Percentiles rank a stretch among this genome's conserved stretches.
These are phyloP conservation scores for Henricia sp. DNA, from an alignment of 53 echinoderm and acorn worm species.

Conservation along the genomic window DNA sequence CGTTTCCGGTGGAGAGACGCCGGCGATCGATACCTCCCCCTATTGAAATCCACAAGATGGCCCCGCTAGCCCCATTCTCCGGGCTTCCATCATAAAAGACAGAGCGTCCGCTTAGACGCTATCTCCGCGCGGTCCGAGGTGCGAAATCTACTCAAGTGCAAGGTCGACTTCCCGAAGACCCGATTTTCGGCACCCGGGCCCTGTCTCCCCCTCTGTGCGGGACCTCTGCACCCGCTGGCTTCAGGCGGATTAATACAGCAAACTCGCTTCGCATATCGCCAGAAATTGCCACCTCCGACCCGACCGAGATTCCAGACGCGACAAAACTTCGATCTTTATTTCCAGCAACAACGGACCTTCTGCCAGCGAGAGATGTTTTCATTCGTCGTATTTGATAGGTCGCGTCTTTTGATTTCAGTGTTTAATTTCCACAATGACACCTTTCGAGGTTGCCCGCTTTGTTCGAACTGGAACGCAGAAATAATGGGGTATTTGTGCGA, in stretches of 20 bases:
- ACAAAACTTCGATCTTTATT: slow-evolving; percentile 42
- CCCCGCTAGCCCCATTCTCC: neutral
- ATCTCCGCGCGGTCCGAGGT: slow-evolving; percentile 38
- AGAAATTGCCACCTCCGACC: slow-evolving; percentile 44
- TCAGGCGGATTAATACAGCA: slow-evolving; percentile 27
- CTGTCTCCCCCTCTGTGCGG: neutral
- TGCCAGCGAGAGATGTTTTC: too few relatives aligned
- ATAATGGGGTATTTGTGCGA: slow-evolving; percentile 38
- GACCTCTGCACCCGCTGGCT: neutral
- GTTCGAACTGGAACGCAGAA: slow-evolving; percentile 9
- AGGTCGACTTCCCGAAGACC: slow-evolving; percentile 17
- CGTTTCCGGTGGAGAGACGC: slow-evolving; percentile 27
- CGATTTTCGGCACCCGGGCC: slow-evolving; percentile 10
- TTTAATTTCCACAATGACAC: slow-evolving; percentile 51
- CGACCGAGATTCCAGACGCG: slow-evolving; percentile 31
- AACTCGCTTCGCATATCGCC: slow-evolving; percentile 13
- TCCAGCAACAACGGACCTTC: too few relatives aligned
- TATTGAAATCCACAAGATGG: slow-evolving; percentile 7
- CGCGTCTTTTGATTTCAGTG: neutral
- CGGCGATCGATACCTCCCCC: slow-evolving; percentile 17
- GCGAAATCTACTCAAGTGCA: slow-evolving; percentile 52
- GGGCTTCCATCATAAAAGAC: neutral
- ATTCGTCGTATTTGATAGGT: neutral
- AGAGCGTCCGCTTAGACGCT: neutral
- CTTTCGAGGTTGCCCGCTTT: slow-evolving; percentile 5